These are phyloP conservation scores for Drosophila pegasa DNA, from an alignment of 2,888 invertebrate species.

Conservation along the genomic window DNA sequence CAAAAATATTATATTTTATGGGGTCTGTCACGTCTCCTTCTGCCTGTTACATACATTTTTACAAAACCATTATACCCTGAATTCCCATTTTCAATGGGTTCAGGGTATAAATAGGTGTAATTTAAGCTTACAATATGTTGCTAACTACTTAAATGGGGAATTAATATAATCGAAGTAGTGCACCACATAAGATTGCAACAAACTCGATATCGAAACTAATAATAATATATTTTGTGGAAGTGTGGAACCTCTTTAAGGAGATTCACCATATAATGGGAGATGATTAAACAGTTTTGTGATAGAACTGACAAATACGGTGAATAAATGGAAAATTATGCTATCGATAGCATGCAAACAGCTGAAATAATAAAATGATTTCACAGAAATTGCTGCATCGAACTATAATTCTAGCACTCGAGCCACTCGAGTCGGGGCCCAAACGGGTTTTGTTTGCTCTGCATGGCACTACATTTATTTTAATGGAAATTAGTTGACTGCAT, in stretches of 20 bases:
- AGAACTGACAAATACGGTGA: background rate
- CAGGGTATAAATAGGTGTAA: no score
- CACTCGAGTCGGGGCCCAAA: background rate
- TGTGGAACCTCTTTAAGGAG: background rate
- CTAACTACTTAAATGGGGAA: background rate
- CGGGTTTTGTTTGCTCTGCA: slow-evolving; percentile 11
- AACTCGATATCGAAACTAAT: background rate
- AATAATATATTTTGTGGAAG: background rate
- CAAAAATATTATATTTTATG: no score
- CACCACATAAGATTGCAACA: background rate
- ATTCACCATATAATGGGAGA: no score
- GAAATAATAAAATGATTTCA: background rate
- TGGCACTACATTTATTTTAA: slow-evolving; percentile 57
- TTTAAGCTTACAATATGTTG: no score
- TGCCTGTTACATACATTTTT: no score
- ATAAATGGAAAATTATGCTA: slow-evolving; percentile 10
- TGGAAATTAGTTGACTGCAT: slow-evolving; percentile 74
- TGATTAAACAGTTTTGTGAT: background rate
- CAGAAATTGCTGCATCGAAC: background rate
- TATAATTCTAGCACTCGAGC: background rate
- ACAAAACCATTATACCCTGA: no score
- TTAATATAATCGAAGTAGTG: background rate
- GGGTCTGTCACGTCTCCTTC: no score
- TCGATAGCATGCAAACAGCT: background rate
- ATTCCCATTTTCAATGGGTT: no score